These are phyloP conservation scores for Agonopterix heracliana DNA, from an alignment of 2,888 invertebrate genomes.

Conservation along the genomic window DNA sequence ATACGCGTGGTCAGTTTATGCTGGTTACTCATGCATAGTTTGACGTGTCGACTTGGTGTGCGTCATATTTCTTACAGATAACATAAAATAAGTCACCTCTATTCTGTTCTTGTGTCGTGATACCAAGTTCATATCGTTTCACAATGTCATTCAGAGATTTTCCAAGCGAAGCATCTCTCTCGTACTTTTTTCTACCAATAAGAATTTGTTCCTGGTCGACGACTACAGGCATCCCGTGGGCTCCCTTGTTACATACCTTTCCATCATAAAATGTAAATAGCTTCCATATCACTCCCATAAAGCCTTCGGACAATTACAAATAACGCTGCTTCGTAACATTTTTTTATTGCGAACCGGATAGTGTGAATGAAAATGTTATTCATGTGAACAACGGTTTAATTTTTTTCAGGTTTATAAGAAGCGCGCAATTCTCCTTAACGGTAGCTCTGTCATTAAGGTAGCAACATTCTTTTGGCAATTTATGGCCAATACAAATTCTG, in stretches of 20 bases:
- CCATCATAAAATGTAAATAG: conserved; percentile 67
- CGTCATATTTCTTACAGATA: not conserved
- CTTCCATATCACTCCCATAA: conserved; percentile 49
- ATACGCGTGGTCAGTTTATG: too few species aligned
- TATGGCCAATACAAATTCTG: not conserved
- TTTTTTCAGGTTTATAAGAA: conserved; percentile 14
- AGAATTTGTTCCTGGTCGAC: conserved; percentile 71
- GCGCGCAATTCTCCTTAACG: conserved; percentile 32
- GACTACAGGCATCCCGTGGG: conserved; percentile 44
- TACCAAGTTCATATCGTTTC: not conserved
- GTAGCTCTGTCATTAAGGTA: conserved; percentile 20
- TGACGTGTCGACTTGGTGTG: not conserved
- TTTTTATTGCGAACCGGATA: conserved; percentile 21
- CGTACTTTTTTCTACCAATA: conserved; percentile 45
- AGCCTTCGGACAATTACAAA: conserved; percentile 46
- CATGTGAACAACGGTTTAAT: conserved; percentile 23
- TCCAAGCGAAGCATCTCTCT: conserved; percentile 41
- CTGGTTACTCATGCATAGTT: not conserved
- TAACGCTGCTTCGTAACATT: conserved; percentile 3
- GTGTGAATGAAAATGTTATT: conserved; percentile 43
- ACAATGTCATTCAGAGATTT: conserved; percentile 56
- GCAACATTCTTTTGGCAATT: conserved; percentile 11
- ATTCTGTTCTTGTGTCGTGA: not conserved
- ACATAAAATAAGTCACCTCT: not conserved
- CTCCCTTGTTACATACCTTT: conserved; percentile 51